Conservation (phyloP, 2,113 vertebrate species). For the Hydrochoerus hydrochaeris region DNA sequence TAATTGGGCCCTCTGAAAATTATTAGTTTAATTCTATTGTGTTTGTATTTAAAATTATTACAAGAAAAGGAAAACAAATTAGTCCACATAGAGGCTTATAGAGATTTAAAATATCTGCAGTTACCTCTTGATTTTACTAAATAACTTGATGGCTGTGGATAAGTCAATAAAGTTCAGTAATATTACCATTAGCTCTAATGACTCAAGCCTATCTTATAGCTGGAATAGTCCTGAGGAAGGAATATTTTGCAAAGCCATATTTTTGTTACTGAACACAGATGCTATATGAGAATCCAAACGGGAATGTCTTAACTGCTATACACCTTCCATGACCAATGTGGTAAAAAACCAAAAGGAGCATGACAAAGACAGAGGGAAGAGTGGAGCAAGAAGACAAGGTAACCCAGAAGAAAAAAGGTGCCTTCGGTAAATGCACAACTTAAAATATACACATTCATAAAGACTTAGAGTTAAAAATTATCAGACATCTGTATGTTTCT, state of each 20-base stretch:
- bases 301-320: not conserved
- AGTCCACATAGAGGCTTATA: constrained; percentile 38
- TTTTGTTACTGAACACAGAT: not conserved
- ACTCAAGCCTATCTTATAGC: not conserved
- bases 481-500: not conserved
- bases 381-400: not conserved
- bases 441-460: not conserved
- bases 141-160: constrained; percentile 5
- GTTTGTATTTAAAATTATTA: constrained; percentile 62
- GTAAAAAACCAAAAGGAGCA: not conserved
- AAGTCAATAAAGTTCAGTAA: constrained; percentile 39
- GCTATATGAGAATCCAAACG: not conserved
- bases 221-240: not conserved
- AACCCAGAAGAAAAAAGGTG: not conserved
- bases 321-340: not conserved
- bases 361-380: rapidly evolving
- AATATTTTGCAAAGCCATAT: not conserved
- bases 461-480: not conserved
- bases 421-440: not conserved
- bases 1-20: constrained; percentile 80
- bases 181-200: not conserved
- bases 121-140: not conserved
- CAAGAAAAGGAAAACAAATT: constrained; percentile 62
- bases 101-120: constrained; percentile 56
- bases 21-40: constrained; percentile 63